A percentile compares a stretch with the other conserved stretches of the same genome.
Evolutionary conservation across 1,140 invertebrate species (phyloP).

Genomic region (Hyles vespertilio): DNA sequence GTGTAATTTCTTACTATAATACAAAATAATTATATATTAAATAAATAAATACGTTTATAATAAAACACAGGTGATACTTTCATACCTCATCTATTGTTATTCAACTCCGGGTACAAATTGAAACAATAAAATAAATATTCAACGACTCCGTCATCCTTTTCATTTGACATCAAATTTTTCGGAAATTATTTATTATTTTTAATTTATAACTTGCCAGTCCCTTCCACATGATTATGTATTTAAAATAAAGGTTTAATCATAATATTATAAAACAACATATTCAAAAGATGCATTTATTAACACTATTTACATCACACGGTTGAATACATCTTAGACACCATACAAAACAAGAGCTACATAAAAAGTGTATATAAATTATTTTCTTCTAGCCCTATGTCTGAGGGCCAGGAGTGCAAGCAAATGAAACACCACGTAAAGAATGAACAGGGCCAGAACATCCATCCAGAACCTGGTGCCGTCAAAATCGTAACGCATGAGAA

Average conservation of each 20-base stretch:
- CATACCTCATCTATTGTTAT: no score
- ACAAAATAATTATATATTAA: no score
- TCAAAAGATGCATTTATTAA: constrained; percentile 18
- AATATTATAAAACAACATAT: not conserved
- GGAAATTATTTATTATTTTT: no score
- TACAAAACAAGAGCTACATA: constrained; percentile 5
- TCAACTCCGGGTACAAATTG: no score
- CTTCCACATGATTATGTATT: no score
- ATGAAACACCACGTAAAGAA: constrained; percentile 83
- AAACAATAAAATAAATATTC: not conserved
- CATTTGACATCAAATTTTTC: no score
- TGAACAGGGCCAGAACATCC: constrained; percentile 80
- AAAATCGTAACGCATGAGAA: constrained; percentile 85
- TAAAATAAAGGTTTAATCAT: not conserved
- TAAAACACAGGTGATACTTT: no score
- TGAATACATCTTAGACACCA: constrained; percentile 23
- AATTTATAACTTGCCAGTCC: no score
- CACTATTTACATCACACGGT: constrained; percentile 26
- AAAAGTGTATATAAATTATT: constrained; percentile 58
- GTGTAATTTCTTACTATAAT: no score
- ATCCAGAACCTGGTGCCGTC: constrained; percentile 77
- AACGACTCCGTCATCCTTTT: no score
- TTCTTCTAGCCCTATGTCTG: constrained; percentile 78
- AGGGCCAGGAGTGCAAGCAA: constrained; percentile 81
- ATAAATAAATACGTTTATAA: no score